phyloP scores from a whole-genome alignment of 1,140 invertebrate genomes.

The Bombus consobrinus region DNA sequence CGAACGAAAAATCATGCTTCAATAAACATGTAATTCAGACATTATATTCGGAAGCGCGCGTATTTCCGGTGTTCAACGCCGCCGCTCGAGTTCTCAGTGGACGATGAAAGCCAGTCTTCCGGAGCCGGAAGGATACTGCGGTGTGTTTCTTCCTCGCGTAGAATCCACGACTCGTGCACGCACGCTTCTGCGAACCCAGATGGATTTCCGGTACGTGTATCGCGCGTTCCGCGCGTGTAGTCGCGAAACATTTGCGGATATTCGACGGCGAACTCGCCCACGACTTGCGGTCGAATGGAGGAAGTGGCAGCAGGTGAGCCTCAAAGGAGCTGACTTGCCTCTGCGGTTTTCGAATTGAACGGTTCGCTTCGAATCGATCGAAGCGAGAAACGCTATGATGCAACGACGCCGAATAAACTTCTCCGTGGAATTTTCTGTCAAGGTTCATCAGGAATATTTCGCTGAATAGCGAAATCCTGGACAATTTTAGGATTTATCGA shows the following conservation, averaged over 20 bases:
- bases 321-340: conserved; percentile 10
- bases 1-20: not conserved
- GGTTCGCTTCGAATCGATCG: not conserved
- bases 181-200: conserved; percentile 10
- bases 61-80: not conserved
- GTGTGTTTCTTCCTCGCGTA: conserved; percentile 46
- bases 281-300: conserved; percentile 24
- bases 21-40: not conserved
- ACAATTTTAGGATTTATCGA: no score
- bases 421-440: not conserved
- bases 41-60: not conserved
- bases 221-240: not conserved
- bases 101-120: conserved; percentile 17
- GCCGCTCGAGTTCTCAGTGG: not conserved
- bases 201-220: conserved; percentile 43
- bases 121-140: conserved; percentile 66
- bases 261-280: not conserved
- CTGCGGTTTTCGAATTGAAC: conserved; percentile 22
- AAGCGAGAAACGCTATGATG: not conserved
- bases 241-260: not conserved
- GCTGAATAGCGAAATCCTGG: not conserved
- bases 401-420: not conserved
- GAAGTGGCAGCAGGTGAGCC: conserved; percentile 29
- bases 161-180: not conserved
- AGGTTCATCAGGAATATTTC: not conserved